Evolutionary conservation across 2,888 invertebrate genomes (phyloP).

Genomic region (Campopleginae sp.): DNA sequence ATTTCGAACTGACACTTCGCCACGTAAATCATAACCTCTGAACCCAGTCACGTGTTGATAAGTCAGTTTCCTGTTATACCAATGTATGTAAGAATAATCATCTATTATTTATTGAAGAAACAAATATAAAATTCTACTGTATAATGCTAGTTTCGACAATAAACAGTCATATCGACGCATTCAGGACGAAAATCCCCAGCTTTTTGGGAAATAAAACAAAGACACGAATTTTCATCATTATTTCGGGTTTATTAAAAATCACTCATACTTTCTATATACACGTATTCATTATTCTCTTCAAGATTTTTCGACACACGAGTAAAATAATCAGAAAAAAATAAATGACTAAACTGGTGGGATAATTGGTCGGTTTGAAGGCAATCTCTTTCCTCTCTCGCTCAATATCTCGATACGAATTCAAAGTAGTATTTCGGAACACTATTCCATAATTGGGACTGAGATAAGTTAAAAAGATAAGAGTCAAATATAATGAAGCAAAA

Average conservation of each 20-base stretch:
- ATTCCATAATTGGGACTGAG: slow-evolving; percentile 27
- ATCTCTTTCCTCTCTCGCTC: slow-evolving; percentile 28
- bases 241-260: slow-evolving; percentile 65
- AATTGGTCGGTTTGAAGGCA: slow-evolving; percentile 43
- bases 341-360: slow-evolving; percentile 50
- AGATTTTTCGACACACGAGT: slow-evolving; percentile 39
- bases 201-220: neutral
- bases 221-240: slow-evolving; percentile 35
- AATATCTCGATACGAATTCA: slow-evolving; percentile 4
- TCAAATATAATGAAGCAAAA: slow-evolving; percentile 8
- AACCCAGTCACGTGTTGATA: slow-evolving; percentile 12
- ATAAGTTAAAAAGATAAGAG: slow-evolving; percentile 13
- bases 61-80: slow-evolving; percentile 21
- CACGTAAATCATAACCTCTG: slow-evolving; percentile 49
- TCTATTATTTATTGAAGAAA: neutral
- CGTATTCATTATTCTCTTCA: slow-evolving; percentile 56
- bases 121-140: neutral
- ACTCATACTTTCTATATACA: slow-evolving; percentile 66
- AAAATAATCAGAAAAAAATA: slow-evolving; percentile 46
- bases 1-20: neutral
- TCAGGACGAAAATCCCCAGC: neutral
- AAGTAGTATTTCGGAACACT: slow-evolving; percentile 14
- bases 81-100: neutral
- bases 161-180: neutral
- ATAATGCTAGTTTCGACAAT: neutral